Evolutionary conservation across 1,140 invertebrate species (phyloP).

Genomic region (Monomorium pharaonis): DNA sequence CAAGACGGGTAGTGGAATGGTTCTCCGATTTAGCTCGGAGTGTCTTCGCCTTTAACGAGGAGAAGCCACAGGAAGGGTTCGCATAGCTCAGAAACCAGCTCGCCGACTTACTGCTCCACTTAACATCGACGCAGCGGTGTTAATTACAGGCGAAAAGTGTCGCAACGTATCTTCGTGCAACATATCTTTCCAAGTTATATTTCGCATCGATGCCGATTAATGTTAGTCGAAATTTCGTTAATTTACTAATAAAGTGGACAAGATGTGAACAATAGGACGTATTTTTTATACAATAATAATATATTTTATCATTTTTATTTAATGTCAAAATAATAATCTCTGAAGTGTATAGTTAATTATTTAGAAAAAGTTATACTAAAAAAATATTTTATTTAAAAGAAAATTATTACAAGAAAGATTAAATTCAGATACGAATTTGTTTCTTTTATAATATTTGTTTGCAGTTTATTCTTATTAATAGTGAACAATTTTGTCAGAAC

Average conservation of each 20-base stretch:
- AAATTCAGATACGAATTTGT: neutral
- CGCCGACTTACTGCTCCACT: constrained; percentile 36
- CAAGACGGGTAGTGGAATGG: constrained; percentile 22
- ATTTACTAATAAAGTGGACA: neutral
- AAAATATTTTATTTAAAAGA: neutral
- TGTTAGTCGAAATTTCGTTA: neutral
- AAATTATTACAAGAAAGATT: neutral
- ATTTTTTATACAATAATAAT: neutral
- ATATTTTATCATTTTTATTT: neutral
- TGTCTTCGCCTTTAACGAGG: constrained; percentile 62
- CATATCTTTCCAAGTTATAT: neutral
- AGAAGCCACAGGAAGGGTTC: constrained; percentile 52
- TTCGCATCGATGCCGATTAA: neutral
- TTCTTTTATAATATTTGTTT: neutral
- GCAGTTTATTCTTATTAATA: neutral
- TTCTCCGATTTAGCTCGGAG: constrained; percentile 66
- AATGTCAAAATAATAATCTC: neutral
- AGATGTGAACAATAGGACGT: neutral
- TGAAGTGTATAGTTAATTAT: neutral
- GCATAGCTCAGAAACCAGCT: constrained; percentile 66
- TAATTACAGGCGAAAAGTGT: constrained; percentile 62
- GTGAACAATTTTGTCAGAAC: neutral
- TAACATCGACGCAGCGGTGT: constrained; percentile 47
- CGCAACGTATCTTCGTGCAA: neutral
- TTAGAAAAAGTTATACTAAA: neutral